Evolutionary conservation across 2,797 vertebrate species (phyloP), one percentile per base, ranked within the genome.

Genomic region (Melanotaenia maccullochi): DNA sequence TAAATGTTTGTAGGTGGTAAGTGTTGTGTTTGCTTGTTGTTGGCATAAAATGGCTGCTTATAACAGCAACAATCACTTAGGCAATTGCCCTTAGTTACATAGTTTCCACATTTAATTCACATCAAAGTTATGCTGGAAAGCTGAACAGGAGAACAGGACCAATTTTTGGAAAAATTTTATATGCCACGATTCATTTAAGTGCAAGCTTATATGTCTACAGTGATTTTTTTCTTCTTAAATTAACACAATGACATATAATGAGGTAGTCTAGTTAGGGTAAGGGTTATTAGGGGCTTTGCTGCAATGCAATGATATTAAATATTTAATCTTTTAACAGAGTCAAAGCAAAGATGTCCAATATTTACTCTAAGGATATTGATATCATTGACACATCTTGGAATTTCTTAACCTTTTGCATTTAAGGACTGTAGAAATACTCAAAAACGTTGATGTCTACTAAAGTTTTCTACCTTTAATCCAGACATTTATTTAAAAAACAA

Each of bases 31-130:
- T 47, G 52, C 58, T 62, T 68, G 47, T 64, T 77, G 68, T 73
- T 62, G 60, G 65, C 60, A 66, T 56, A 81, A 72, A 82, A 71
- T 66, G 71, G 24, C 36, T 71, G 47, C 68, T 80, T 40, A 73
- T 83, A 74, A 78, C 79, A 81, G 57, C 24, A 74, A 66, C 70
- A 69, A 77, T 62, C 60, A 76, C 70, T 76, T 79, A 33, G 30
- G 61, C 3, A 65, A 66, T 58, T 76, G 51, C 25, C 56, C 55
- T 47, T 44, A 4, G 16, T 66, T 63, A 33, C 54, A 56, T 5
- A 47, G 20, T 20, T 57, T 67, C 69, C 68, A 51, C 68, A 68
- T 75, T 75, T 59, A 73, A 28, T 66, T 75, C 30, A 75, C 30
- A 18, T 49, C 5, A 57, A 20, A 60, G 54, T 70, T 56, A 71